Base-by-base conservation (phyloP, 2,113 vertebrate species). In the Elaphurus davidianus region DNA sequence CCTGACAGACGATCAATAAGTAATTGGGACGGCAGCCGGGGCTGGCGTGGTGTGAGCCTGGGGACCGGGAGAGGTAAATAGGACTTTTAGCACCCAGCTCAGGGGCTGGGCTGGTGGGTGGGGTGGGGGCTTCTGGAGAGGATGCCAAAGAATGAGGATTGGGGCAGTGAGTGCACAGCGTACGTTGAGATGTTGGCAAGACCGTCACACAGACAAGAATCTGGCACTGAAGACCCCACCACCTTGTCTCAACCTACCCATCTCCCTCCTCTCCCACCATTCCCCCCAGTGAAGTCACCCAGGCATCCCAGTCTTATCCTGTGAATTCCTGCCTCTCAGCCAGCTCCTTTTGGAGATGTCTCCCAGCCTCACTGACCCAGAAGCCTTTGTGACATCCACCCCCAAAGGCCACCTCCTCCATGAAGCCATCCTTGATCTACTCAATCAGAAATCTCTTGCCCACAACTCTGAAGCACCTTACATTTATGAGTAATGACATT, bases 1-100 rank as follows among this genome's bases (percentile, higher is more conserved):
- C 98, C 98, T 98, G 98, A 98, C 98, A 97, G 97, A 87, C 25
- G 47, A 98, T 99, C 99, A 95, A 98, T 98, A 99, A 98, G 98
- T 98, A 99, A 98, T 98, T 98, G 98, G 86, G 90, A 97, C 57
- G 55, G 98, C 97, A 98, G 98, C 98, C 97, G 96, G 95, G 98
- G 94, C 87, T 57, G 81, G 92, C 0, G 0, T 10, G 33, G 67
- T 90, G 84, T 87, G 97, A 98, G 98, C 94, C 96, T 87, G 88
- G 95, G 95, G 98, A 87, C 81, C 94, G 85, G 92, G 91, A 78
- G 93, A 97, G 94, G 98, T 28, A 96, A 98, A 97, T 10, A 94
- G 94, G 82, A 90, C 92, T 91, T n/a, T 95, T 86, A 94, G 87
- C 64, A 43, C 30, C 76, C 54, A 30, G 76, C 87, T 36, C n/a